A percentile compares a stretch with the other conserved stretches of the same genome.
phyloP scores from a whole-genome alignment of 2,888 invertebrate species.

The Caenorhabditis sp. region DNA sequence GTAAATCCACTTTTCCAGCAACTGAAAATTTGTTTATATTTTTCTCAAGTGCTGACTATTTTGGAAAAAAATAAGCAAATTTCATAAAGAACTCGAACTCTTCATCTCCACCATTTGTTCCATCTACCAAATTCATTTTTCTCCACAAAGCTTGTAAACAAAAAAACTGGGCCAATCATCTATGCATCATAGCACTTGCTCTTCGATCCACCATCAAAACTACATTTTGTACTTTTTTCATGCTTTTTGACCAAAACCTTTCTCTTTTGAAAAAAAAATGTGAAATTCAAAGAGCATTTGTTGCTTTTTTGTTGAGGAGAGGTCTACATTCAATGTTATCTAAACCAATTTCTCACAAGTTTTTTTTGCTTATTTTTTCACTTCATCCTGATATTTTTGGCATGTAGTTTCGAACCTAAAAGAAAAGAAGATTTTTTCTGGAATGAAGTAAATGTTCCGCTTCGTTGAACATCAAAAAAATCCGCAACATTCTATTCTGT shows the following conservation, averaged over 20 bases:
- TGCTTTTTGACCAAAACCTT: not conserved
- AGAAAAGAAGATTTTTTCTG: not conserved
- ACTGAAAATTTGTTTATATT: not conserved
- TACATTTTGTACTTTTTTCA: not conserved
- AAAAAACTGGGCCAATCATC: not conserved
- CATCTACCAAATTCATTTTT: not conserved
- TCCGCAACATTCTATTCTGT: not conserved
- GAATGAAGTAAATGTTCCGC: not conserved
- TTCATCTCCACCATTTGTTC: not conserved
- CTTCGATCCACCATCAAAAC: conserved; percentile 5
- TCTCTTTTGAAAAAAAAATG: not conserved
- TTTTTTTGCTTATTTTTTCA: conserved; percentile 10
- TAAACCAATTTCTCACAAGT: conserved; percentile 13
- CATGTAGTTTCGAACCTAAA: too few relatives aligned
- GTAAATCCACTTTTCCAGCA: too few relatives aligned
- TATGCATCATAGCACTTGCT: conserved; percentile 6
- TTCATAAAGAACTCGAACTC: not conserved
- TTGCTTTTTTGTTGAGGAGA: not conserved
- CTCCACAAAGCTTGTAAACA: not conserved
- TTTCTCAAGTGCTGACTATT: not conserved
- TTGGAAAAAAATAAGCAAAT: not conserved
- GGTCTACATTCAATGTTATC: conserved; percentile 10
- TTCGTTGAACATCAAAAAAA: not conserved
- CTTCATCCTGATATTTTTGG: not conserved
- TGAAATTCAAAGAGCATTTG: not conserved